A percentile compares a stretch with the other conserved stretches of the same genome.
phyloP scores from a whole-genome alignment of 1,140 invertebrate genomes.

The Callitettix versicolor region DNA sequence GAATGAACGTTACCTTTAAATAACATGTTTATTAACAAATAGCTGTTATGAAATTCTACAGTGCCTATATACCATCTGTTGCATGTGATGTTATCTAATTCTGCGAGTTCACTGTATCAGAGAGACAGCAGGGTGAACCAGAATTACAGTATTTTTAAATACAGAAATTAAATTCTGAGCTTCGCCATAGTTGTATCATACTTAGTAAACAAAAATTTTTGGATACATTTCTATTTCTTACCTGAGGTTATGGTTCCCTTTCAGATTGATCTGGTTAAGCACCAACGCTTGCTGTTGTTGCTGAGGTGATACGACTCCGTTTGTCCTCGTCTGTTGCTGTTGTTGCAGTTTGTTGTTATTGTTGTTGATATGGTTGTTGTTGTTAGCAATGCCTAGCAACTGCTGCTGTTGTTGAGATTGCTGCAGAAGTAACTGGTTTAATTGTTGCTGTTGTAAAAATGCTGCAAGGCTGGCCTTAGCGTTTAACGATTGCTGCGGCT shows the following conservation, averaged over 20 bases:
- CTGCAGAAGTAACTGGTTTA: slow-evolving; percentile 35
- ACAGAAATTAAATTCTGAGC: too few species aligned
- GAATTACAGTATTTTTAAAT: too few species aligned
- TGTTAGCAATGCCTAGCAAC: slow-evolving; percentile 20
- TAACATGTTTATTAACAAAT: too few species aligned
- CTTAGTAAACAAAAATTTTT: too few species aligned
- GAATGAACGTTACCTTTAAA: too few species aligned
- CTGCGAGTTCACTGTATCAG: too few species aligned
- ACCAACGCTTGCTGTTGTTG: slow-evolving; percentile 27
- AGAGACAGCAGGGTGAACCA: too few species aligned
- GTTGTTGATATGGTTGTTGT: slow-evolving; percentile 23
- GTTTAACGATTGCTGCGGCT: slow-evolving; percentile 29
- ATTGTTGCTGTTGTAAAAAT: slow-evolving; percentile 39
- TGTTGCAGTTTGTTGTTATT: slow-evolving; percentile 20
- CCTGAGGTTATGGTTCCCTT: slow-evolving; percentile 13
- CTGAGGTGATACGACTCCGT: slow-evolving; percentile 22
- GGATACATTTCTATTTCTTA: too few species aligned
- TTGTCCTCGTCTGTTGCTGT: slow-evolving; percentile 7
- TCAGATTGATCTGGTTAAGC: slow-evolving; percentile 32
- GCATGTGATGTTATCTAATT: too few species aligned
- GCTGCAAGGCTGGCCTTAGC: slow-evolving; percentile 42
- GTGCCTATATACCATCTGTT: too few species aligned
- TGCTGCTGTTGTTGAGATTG: slow-evolving; percentile 39
- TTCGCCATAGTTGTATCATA: too few species aligned
- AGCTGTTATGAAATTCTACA: too few species aligned